Percentiles rank a stretch among this genome's conserved stretches.
Conservation (phyloP, 2,888 invertebrate genomes). For the Tenodera sinensis region DNA sequence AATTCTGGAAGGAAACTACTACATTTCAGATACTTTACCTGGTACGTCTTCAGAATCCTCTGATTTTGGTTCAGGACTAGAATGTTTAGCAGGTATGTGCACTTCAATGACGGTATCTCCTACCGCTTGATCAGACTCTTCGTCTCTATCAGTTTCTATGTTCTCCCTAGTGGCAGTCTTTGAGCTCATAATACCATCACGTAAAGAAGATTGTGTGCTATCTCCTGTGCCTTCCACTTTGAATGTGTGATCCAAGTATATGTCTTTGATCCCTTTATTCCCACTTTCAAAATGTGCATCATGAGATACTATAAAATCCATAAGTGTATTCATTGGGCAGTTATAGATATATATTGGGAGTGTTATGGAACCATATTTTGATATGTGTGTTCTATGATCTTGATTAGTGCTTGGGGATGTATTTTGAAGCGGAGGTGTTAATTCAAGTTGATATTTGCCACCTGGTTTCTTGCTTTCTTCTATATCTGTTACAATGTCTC, state of each 20-base stretch:
- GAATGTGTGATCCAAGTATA: constrained; percentile 54
- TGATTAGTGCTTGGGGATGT: not conserved
- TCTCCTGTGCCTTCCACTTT: constrained; percentile 34
- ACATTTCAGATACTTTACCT: constrained; percentile 22
- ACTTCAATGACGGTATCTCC: not conserved
- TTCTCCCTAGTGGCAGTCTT: not conserved
- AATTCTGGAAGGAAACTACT: not conserved
- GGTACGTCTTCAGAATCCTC: constrained; percentile 47
- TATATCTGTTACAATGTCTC: constrained; percentile 27
- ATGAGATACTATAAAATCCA: constrained; percentile 51
- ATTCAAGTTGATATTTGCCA: not conserved
- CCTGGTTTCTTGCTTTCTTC: constrained; percentile 32
- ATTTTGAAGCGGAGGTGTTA: not conserved
- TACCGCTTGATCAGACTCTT: not conserved
- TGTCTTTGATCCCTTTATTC: constrained; percentile 42
- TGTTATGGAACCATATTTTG: constrained; percentile 42
- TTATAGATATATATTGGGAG: constrained; percentile 66
- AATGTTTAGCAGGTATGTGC: constrained; percentile 36
- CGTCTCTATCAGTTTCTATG: not conserved
- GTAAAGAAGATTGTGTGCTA: not conserved
- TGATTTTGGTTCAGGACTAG: constrained; percentile 49
- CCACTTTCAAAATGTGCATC: constrained; percentile 29
- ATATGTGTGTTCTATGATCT: not conserved
- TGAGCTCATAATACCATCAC: not conserved
- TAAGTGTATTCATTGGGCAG: constrained; percentile 57